Percentiles rank a stretch among this genome's conserved stretches.
Evolutionary conservation across 1,140 invertebrate genomes (phyloP).

Genomic region (Calephelis virginiensis): DNA sequence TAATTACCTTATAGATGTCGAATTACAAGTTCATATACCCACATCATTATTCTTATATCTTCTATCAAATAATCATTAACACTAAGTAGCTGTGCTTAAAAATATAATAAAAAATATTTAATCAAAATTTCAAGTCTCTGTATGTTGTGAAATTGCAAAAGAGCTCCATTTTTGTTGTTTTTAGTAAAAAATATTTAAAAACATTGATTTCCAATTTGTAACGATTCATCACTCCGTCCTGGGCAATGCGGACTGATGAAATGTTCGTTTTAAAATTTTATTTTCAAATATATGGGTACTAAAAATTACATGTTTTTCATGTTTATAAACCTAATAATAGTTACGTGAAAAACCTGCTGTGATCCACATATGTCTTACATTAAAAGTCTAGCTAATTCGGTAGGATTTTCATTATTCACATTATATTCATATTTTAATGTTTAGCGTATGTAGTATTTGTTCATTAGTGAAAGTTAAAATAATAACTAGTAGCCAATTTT

Average conservation of each 20-base stretch:
- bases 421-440: background rate
- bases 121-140: slow-evolving; percentile 38
- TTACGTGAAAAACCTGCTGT: background rate
- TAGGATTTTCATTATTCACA: background rate
- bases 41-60: slow-evolving; percentile 32
- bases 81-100: background rate
- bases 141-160: slow-evolving; percentile 47
- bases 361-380: slow-evolving; percentile 12
- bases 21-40: slow-evolving; percentile 67
- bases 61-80: background rate
- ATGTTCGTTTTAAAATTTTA: slow-evolving; percentile 30
- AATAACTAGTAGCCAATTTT: background rate
- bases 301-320: no score
- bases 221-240: slow-evolving; percentile 68
- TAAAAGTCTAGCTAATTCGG: background rate
- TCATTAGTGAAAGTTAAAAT: background rate
- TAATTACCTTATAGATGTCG: slow-evolving; percentile 32
- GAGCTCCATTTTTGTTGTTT: slow-evolving; percentile 55
- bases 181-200: background rate
- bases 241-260: slow-evolving; percentile 77
- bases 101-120: background rate
- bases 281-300: background rate
- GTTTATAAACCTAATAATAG: no score
- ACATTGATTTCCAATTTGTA: slow-evolving; percentile 20
- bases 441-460: background rate